Base-by-base conservation (phyloP, 2,888 invertebrate species). In the Hedya salicella region DNA sequence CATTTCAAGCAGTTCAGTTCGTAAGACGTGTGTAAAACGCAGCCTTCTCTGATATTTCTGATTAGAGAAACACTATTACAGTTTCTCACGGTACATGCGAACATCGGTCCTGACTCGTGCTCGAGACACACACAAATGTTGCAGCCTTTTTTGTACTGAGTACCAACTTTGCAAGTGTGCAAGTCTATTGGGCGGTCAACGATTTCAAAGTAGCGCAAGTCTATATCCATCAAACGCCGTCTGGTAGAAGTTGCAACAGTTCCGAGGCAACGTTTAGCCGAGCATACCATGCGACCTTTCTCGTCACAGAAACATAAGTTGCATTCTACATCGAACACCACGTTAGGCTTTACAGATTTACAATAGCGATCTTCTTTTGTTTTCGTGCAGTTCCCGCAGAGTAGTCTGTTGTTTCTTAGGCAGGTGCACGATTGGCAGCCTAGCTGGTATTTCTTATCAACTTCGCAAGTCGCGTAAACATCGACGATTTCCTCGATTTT, bases 381-480 rank as follows among this genome's bases (percentile, higher is more conserved):
- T 11, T 6, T 39, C 0, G 88, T 83, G 71, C 93, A 93, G 11
- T 84, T 78, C 16, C 76, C 78, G 57, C 91, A 91, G 68, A 85
- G 62, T n/a, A 94, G 75, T 78, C 93, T 80, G 73, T 92, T 87
- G 80, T 92, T 81, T 77, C 83, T 75, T 39, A 88, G 72, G 71
- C 94, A 94, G 11, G 78, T 76, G 71, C 94, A 94, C 0, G 80
- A 86, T 77, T 91, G 93, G 73, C 94, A 94, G 21, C 93, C 93
- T 9, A 93, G 70, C 67, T 81, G 82, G 70, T 94, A 94, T 68
- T 79, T 78, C 11, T 80, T 80, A 48, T 86, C 81, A 0, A 83
- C 76, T 16, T 78, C 73, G 63, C 94, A 94, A 11, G 77, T 70
- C 0, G 86, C 86, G 50, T 89, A 91, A 0, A 88, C 68, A 69